A percentile compares a stretch with the other conserved stretches of the same genome.
These are phyloP conservation scores for Dascillus cervinus DNA, from an alignment of 2,888 invertebrate genomes.

Conservation along the genomic window DNA sequence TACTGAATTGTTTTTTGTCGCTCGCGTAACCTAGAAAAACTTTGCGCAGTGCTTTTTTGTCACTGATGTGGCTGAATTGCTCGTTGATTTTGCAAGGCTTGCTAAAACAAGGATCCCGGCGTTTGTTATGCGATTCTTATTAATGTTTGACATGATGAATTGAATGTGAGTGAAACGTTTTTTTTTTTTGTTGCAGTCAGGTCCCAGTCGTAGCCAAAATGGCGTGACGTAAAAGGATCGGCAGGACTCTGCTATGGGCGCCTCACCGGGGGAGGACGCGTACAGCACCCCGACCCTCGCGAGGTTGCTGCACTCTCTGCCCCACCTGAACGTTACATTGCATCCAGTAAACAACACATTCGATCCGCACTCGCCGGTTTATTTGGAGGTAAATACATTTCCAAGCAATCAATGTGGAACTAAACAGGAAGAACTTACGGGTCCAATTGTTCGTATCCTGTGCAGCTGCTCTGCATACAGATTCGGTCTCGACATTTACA, in stretches of 20 bases:
- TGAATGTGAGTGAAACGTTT: too few species aligned
- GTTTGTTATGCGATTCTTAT: too few species aligned
- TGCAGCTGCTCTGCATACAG: slow-evolving; percentile 9
- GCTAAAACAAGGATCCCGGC: too few species aligned
- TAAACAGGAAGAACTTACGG: slow-evolving; percentile 9
- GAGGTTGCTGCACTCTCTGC: slow-evolving; percentile 79
- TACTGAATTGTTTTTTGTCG: too few species aligned
- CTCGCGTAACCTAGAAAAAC: too few species aligned
- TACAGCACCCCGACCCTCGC: slow-evolving; percentile 81
- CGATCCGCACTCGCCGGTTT: slow-evolving; percentile 80
- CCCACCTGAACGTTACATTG: slow-evolving; percentile 87
- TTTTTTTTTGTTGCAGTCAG: slow-evolving; percentile 6
- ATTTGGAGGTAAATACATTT: slow-evolving; percentile 83
- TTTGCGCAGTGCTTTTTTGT: too few species aligned
- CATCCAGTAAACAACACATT: slow-evolving; percentile 87
- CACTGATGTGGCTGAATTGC: too few species aligned
- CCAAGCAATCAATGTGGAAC: too few species aligned
- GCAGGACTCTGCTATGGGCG: slow-evolving; percentile 33
- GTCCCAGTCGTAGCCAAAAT: slow-evolving; percentile 16
- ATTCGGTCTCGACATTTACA: too few species aligned
- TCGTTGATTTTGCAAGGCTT: too few species aligned
- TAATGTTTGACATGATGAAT: too few species aligned
- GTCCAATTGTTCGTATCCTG: slow-evolving; percentile 13
- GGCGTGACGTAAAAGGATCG: slow-evolving; percentile 18
- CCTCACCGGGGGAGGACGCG: slow-evolving; percentile 56